phyloP scores from a whole-genome alignment of 2,888 invertebrate genomes.

The Aquatica leii region DNA sequence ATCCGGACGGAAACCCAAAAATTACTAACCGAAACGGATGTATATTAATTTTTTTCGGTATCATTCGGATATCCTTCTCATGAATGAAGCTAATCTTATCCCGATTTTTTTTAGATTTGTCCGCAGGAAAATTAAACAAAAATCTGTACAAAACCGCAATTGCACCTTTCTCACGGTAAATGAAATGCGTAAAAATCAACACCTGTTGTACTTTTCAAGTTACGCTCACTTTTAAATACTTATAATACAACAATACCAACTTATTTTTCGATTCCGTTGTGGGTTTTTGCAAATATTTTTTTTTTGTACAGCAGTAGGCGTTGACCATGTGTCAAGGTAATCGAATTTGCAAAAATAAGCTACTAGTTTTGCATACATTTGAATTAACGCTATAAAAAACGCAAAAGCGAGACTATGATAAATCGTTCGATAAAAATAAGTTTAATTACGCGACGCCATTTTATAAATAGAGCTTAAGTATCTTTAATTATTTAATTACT shows the following conservation, averaged over 20 bases:
- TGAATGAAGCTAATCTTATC: slow-evolving; percentile 10
- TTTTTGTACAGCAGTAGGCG: neutral
- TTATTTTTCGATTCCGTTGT: no score
- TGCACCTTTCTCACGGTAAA: slow-evolving; percentile 4
- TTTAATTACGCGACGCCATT: neutral
- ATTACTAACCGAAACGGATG: no score
- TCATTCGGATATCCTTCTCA: slow-evolving; percentile 8
- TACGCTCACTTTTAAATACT: no score
- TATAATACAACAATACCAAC: no score
- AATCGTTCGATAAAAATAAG: no score
- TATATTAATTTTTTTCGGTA: neutral
- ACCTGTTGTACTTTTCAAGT: neutral
- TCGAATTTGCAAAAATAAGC: no score
- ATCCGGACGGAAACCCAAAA: no score
- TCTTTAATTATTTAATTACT: no score
- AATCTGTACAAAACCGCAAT: slow-evolving; percentile 4
- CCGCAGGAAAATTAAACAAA: neutral
- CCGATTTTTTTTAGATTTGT: slow-evolving; percentile 4
- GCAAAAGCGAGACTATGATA: no score
- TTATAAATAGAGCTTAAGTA: neutral
- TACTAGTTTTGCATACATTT: no score
- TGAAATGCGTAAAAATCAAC: slow-evolving; percentile 5
- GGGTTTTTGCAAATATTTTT: no score
- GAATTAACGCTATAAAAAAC: no score
- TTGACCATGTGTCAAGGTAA: neutral